Evolutionary conservation across 2,113 vertebrate genomes (phyloP), one percentile per base, ranked within the genome.

Genomic region (Nestor notabilis): DNA sequence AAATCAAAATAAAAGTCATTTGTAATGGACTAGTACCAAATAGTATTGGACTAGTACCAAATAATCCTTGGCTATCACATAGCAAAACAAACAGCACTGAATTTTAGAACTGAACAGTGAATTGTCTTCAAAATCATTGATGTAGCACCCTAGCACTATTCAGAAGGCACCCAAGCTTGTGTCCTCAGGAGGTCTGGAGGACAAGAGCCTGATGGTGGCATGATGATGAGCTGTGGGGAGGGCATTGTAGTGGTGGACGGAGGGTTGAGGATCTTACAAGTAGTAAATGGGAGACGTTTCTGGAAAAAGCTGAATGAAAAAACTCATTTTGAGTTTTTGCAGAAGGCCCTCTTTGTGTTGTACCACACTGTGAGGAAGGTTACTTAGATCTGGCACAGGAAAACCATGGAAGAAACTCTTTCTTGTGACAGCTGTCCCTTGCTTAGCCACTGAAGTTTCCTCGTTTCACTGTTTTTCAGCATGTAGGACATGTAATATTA

Each of bases 341-440:
- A 74, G 53, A n/a, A 77, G 66, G 27, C 56, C 5, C 5, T 85
- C 35, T 61, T 41, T 0, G 0, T 17, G 2, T 35, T 75, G 17
- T 43, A 23, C 9, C 28, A 66, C 17, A 7, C 7, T 12, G 3
- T 43, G 17, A 81, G 21, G 17, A 78, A 49, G 5, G 10, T 20
- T 84, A 47, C 9, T 75, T 43, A 82, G 21, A 13, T 66, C 21
- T 58, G 58, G 25, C 21, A 52, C 12, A 53, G 31, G 55, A 66
- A 82, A 83, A 91, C 28, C 15, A 49, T 4, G 11, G 41, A 75
- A 79, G 12, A 87, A 37, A 25, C 58, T 64, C n/a, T 61, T 83
- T 72, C 44, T 81, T 66, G 20, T 44, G 60, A 49, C n/a, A 71
- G 21, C 11, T 53, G 11, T 19, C 63, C 11, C 19, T 24, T 70